Base-by-base conservation (phyloP, 2,113 vertebrate species). In the Sminthopsis crassicaudata region DNA sequence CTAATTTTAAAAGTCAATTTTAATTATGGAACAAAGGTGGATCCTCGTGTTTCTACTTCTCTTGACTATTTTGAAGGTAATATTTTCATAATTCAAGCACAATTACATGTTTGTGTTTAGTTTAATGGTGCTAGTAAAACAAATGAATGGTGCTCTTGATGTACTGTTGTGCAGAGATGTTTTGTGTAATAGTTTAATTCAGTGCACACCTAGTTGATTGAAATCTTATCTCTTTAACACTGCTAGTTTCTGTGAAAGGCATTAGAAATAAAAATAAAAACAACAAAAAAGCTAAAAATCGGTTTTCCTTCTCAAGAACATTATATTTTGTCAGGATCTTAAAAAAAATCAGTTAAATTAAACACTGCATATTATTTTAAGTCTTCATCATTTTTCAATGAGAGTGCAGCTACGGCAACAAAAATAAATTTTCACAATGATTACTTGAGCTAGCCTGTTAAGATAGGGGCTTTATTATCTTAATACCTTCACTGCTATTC, bases 51-150 rank as follows among this genome's bases (percentile, higher is more conserved):
- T 99, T 92, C n/a, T 99, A 12, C 93, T 99, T 52, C 95, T 99
- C 94, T 98, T 98, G 91, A 96, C 96, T 3, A 91, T 98, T 84
- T 95, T 98, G 52, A 76, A 97, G 99, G 99, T 99, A 97, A 98
- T 6, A 84, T 23, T 84, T 84, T 7, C 16, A 76, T 95, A 93
- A 36, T 42, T 89, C 46, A 91, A 48, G 48, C 4, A 48, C 48
- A 48, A 60, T 55, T 88, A 30, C 0, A 30, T n/a, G 46, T 90
- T 42, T 84, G 1, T 84, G 7, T 23, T 42, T 84, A 22, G n/a
- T 42, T 84, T 84, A n/a, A 84, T 42, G n/a, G 7, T 42, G 16
- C 67, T 23, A 42, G 67, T 42, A 84, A 84, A 42, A 76, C 5
- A 42, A 42, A 42, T 42, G n/a, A 84, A 84, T 23, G 19, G n/a